Evolutionary conservation across 2,113 vertebrate genomes (phyloP).

Genomic region (Bagarius yarrelli): DNA sequence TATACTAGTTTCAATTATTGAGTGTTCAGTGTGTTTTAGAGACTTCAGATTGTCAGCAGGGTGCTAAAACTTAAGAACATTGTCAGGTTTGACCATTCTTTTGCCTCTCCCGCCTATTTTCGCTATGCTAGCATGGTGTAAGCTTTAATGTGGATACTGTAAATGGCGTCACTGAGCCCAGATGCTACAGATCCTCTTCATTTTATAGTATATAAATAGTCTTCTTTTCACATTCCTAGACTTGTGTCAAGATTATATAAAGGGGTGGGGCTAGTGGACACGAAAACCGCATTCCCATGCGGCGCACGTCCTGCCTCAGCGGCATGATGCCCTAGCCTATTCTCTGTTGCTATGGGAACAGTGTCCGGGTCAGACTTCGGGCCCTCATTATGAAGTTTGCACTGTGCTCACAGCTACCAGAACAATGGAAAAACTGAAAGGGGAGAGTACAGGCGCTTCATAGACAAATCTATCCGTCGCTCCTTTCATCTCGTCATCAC

Average conservation of each 20-base stretch:
- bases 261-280: slow-evolving; percentile 5
- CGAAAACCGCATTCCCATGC: slow-evolving; percentile 65
- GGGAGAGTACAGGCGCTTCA: background rate
- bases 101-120: too few relatives aligned
- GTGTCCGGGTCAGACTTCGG: slow-evolving; percentile 65
- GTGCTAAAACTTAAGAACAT: slow-evolving; percentile 1
- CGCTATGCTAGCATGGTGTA: too few relatives aligned
- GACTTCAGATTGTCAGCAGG: background rate
- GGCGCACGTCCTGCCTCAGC: slow-evolving; percentile 69
- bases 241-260: background rate
- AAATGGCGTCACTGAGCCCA: background rate
- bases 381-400: slow-evolving; percentile 58
- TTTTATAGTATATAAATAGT: background rate
- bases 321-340: slow-evolving; percentile 67
- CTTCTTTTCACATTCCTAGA: background rate
- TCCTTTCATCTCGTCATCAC: background rate
- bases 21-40: background rate
- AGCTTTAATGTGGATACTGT: slow-evolving; percentile 5
- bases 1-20: background rate
- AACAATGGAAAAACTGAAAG: slow-evolving; percentile 30
- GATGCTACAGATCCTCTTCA: background rate
- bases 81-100: background rate
- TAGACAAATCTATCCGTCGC: slow-evolving; percentile 26
- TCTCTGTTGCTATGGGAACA: slow-evolving; percentile 77
- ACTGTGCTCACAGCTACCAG: slow-evolving; percentile 29